A percentile compares a stretch with the other conserved stretches of the same genome.
phyloP scores from a whole-genome alignment of 1,140 invertebrate species.

The Harpegnathos saltator region DNA sequence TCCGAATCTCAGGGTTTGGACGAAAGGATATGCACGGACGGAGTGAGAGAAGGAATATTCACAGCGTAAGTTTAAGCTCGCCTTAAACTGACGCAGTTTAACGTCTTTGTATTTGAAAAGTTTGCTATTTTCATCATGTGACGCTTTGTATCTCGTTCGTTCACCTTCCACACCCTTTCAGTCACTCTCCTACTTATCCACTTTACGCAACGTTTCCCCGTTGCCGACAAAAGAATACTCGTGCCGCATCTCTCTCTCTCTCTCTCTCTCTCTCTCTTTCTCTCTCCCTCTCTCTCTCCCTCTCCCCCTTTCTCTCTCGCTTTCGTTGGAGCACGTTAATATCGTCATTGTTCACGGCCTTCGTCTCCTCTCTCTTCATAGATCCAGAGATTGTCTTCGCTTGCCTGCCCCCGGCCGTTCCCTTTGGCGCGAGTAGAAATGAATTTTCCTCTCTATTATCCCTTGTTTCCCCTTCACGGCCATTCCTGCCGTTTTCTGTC shows the following conservation, averaged over 20 bases:
- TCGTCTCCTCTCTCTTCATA: constrained; percentile 51
- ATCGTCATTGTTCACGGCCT: constrained; percentile 54
- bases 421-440: constrained; percentile 55
- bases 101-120: neutral
- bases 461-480: constrained; percentile 42
- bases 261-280: no score
- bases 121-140: constrained; percentile 42
- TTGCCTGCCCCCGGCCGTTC: constrained; percentile 23
- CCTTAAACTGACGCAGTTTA: neutral
- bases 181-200: constrained; percentile 28
- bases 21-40: neutral
- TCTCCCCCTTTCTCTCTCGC: neutral
- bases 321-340: constrained; percentile 52
- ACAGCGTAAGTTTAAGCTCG: neutral
- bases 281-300: neutral
- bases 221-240: constrained; percentile 49
- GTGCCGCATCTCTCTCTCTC: constrained; percentile 36
- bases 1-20: neutral
- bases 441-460: constrained; percentile 59
- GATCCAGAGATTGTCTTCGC: constrained; percentile 56
- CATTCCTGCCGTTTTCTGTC: constrained; percentile 43
- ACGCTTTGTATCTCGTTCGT: constrained; percentile 19
- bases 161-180: constrained; percentile 22
- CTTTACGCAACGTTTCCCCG: constrained; percentile 44
- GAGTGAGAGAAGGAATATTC: neutral